Evolutionary conservation across 2,888 invertebrate species (phyloP).

Genomic region (Rutpela maculata): DNA sequence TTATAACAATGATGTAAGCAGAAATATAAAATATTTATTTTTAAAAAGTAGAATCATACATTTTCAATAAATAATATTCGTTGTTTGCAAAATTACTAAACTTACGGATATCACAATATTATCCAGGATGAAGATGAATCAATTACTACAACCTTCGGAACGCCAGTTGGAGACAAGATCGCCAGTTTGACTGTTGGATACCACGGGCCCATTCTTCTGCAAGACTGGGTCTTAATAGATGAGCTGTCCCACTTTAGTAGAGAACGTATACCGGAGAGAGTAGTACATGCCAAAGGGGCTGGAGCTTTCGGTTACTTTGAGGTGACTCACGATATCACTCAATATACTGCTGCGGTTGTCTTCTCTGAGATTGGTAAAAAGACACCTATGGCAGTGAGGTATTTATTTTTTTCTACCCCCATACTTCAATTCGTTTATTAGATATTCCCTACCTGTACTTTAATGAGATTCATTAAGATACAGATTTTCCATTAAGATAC

Average conservation of each 20-base stretch:
- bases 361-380: slow-evolving; percentile 87
- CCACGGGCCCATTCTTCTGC: slow-evolving; percentile 89
- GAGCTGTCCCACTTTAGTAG: slow-evolving; percentile 90
- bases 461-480: too few species aligned
- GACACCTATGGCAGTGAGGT: slow-evolving; percentile 86
- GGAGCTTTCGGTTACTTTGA: slow-evolving; percentile 93
- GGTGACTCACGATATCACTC: slow-evolving; percentile 89
- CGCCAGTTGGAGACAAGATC: slow-evolving; percentile 86
- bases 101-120: too few species aligned
- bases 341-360: slow-evolving; percentile 86
- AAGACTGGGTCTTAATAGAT: slow-evolving; percentile 88
- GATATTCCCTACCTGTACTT: too few species aligned
- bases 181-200: slow-evolving; percentile 91
- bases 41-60: too few species aligned
- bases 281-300: slow-evolving; percentile 97
- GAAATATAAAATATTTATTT: too few species aligned
- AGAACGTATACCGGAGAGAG: slow-evolving; percentile 96
- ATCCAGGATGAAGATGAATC: slow-evolving; percentile 77
- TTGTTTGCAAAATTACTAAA: too few species aligned
- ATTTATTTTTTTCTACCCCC: slow-evolving; percentile 8
- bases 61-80: too few species aligned
- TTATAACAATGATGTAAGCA: too few species aligned
- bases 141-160: slow-evolving; percentile 88
- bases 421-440: too few species aligned
- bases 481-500: too few species aligned